These are phyloP conservation scores for Drosophila athabasca DNA, from an alignment of 1,140 invertebrate genomes.

Conservation along the genomic window DNA sequence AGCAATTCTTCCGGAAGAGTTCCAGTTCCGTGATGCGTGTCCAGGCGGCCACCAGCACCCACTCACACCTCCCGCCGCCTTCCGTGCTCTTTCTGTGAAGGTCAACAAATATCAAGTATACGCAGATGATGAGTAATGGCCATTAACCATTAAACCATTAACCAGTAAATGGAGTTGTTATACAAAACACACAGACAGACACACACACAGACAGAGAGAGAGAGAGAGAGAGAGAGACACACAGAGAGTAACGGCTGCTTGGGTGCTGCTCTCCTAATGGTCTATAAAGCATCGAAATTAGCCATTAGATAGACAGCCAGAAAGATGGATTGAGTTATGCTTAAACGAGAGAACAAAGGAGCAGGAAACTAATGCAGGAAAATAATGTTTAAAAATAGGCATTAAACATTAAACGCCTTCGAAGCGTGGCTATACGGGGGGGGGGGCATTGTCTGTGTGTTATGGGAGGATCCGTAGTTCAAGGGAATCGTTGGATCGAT, in stretches of 20 bases:
- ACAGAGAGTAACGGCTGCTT: background rate
- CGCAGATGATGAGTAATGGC: conserved; percentile 57
- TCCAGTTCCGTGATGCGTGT: conserved; percentile 53
- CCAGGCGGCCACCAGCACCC: conserved; percentile 22
- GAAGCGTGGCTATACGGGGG: too few species aligned
- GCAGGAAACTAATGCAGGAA: conserved; percentile 49
- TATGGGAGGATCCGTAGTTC: too few species aligned
- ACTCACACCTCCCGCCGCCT: background rate
- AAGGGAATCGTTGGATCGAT: too few species aligned
- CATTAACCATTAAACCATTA: conserved; percentile 37
- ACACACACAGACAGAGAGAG: background rate
- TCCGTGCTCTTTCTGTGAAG: conserved; percentile 33
- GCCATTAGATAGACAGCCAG: conserved; percentile 55
- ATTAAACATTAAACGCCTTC: conserved; percentile 24
- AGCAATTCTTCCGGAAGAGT: conserved; percentile 2
- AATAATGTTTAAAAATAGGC: conserved; percentile 25
- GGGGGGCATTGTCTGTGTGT: too few species aligned
- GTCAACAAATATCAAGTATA: conserved; percentile 63
- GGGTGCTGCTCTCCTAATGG: conserved; percentile 56
- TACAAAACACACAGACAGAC: conserved; percentile 14
- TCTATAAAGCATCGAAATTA: conserved; percentile 65
- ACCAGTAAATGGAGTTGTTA: conserved; percentile 30
- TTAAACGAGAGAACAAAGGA: conserved; percentile 41
- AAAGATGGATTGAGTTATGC: too few species aligned
- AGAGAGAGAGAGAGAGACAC: background rate